Evolutionary conservation across 2,888 invertebrate species (phyloP), one percentile per base, ranked within the genome.

Genomic region (Netelia virgata): DNA sequence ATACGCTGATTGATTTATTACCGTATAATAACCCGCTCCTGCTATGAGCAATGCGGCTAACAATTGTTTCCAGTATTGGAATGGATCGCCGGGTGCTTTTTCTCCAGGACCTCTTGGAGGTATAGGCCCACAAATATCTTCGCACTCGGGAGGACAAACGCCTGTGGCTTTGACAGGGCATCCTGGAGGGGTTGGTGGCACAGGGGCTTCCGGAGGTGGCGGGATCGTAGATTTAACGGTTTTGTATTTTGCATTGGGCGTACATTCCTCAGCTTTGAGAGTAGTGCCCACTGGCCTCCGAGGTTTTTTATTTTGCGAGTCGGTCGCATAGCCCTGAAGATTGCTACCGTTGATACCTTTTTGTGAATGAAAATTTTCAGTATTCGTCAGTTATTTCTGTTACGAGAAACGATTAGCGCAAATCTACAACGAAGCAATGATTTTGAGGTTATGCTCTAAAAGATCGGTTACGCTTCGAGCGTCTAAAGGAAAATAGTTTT

Each of bases 31-130:
- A 36, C 91, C 89, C 50, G 91, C 90, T 84, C 93, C 93, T 16
- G 92, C 89, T 43, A 93, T 84, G 55, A 93, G 47, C 43, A 93
- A 63, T 6, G 91, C 90, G 41, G 91, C 90, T 43, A 93, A 82
- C 72, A 93, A n/a, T 73, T 91, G 89, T 84, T 92, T 92, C 93
- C 93, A 93, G 75, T 91, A 91, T 20, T 86, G 59, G 10, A 80
- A 86, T 5, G 86, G 82, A 63, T 83, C 82, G 53, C 86, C 86
- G 18, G 86, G 81, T 1, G 76, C 79, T 10, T 85, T 83, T 14
- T 79, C 79, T 14, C 85, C 86, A 3, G 84, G 83, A 78, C 87
- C 81, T 28, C 76, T 82, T 6, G 86, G 84, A 11, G 83, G 84
- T 57, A 87, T 73, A 28, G 77, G 72, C 5, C 86, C 87, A 55